Percentiles rank a stretch among this genome's conserved stretches.
phyloP scores from a whole-genome alignment of 2,888 invertebrate species.

The Morinoia aosen region DNA sequence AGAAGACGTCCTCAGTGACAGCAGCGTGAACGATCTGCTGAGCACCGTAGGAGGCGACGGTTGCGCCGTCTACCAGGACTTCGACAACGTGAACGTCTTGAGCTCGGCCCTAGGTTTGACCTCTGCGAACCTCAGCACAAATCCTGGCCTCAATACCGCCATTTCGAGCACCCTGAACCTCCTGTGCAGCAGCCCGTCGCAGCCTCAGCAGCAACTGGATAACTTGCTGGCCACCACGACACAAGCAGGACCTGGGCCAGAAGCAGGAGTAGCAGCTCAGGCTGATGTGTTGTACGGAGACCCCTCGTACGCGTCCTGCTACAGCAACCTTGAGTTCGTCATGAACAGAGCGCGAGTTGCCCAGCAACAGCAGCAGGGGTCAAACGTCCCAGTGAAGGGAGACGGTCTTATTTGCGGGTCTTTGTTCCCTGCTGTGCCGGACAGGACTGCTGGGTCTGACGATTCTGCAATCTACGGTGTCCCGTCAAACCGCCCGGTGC shows the following conservation, averaged over 20 bases:
- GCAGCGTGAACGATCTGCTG: conserved; percentile 66
- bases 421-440: conserved; percentile 60
- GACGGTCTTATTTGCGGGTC: conserved; percentile 46
- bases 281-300: conserved; percentile 66
- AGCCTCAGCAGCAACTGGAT: neutral
- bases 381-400: neutral
- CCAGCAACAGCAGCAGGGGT: neutral
- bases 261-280: neutral
- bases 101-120: neutral
- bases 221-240: neutral
- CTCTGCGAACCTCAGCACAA: neutral
- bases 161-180: conserved; percentile 32
- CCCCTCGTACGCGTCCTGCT: conserved; percentile 67
- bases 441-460: conserved; percentile 59
- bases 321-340: conserved; percentile 66
- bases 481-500: conserved; percentile 64
- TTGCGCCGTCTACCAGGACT: conserved; percentile 65
- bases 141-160: conserved; percentile 39
- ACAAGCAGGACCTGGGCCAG: neutral
- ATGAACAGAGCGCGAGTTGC: conserved; percentile 60
- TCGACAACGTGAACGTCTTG: conserved; percentile 32
- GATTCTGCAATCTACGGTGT: conserved; percentile 64
- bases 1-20: conserved; percentile 65
- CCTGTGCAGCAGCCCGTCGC: neutral
- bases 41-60: conserved; percentile 66